Conservation (phyloP, 30 jellyfish, hydroid and myxozoan genomes). For the Catostylus mosaicus region DNA sequence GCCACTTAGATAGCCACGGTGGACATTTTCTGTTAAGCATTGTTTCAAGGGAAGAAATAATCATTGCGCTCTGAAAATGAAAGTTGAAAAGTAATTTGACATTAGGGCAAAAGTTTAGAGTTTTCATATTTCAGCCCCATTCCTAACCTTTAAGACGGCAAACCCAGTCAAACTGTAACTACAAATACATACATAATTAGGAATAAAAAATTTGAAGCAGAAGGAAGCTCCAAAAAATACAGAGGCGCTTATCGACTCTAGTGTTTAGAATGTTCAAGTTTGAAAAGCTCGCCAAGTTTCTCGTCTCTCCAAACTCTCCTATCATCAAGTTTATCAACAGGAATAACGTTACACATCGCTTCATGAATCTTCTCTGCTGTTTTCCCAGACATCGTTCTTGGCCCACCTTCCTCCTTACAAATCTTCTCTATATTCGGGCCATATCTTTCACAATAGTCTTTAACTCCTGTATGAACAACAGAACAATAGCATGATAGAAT, state of each 20-base stretch:
- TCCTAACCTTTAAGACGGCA: too few relatives aligned
- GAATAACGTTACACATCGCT: constrained; percentile 84
- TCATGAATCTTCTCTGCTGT: constrained; percentile 84
- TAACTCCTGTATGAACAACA: constrained; percentile 63
- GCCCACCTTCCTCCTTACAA: constrained; percentile 80
- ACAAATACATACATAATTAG: too few relatives aligned
- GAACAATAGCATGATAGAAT: not conserved
- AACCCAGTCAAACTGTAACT: too few relatives aligned
- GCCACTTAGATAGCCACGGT: too few relatives aligned
- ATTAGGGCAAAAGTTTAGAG: too few relatives aligned
- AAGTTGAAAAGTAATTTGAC: too few relatives aligned
- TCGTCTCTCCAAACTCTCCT: constrained; percentile 84
- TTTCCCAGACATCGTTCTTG: constrained; percentile 71
- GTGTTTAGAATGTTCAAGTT: constrained; percentile 17
- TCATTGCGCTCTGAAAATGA: too few relatives aligned
- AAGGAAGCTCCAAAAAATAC: not conserved
- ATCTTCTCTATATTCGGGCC: constrained; percentile 79
- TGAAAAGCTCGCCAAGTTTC: constrained; percentile 77
- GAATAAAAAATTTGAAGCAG: not conserved
- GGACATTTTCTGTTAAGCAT: too few relatives aligned
- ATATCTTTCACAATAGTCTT: constrained; percentile 92
- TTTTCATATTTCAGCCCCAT: too few relatives aligned
- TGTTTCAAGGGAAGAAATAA: too few relatives aligned
- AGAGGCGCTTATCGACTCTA: not conserved
- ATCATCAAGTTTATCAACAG: constrained; percentile 73